Evolutionary conservation across 2,797 vertebrate genomes (phyloP).

Genomic region (Dicrostonyx torquatus): DNA sequence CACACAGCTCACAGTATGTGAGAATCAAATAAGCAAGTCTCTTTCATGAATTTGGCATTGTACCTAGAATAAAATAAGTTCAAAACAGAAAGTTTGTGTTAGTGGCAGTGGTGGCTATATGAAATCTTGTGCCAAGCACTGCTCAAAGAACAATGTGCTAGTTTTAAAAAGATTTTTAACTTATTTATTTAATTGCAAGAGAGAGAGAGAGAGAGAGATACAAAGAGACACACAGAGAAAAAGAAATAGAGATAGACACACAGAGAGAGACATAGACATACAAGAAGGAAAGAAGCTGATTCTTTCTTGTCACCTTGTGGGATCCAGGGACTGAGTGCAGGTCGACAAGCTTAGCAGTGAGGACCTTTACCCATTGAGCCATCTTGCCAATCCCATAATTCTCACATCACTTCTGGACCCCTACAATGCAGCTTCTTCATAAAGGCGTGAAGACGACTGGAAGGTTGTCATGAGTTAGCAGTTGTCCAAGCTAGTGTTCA

Average conservation of each 20-base stretch:
- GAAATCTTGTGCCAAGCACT: not conserved
- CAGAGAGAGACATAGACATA: not conserved
- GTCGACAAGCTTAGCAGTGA: not conserved
- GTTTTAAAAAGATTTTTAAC: not conserved
- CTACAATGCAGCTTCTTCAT: not conserved
- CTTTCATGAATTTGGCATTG: not conserved
- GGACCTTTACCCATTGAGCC: not conserved
- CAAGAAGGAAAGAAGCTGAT: not conserved
- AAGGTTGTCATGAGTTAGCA: not conserved
- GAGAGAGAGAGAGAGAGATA: not conserved
- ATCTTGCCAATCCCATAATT: not conserved
- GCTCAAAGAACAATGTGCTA: not conserved
- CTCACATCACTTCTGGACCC: not conserved
- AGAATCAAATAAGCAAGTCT: not conserved
- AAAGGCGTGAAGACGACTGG: not conserved
- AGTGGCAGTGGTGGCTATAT: not conserved
- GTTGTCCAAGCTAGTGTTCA: not conserved
- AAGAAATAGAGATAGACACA: not conserved
- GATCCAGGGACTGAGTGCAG: not conserved
- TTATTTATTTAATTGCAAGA: not conserved
- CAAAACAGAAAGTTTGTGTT: not conserved
- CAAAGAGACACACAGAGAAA: not conserved
- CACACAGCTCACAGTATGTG: not conserved
- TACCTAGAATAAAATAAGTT: not conserved
- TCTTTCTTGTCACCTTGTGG: not conserved